phyloP scores from a whole-genome alignment of 2,888 invertebrate genomes.

The Lycaena phlaeas region DNA sequence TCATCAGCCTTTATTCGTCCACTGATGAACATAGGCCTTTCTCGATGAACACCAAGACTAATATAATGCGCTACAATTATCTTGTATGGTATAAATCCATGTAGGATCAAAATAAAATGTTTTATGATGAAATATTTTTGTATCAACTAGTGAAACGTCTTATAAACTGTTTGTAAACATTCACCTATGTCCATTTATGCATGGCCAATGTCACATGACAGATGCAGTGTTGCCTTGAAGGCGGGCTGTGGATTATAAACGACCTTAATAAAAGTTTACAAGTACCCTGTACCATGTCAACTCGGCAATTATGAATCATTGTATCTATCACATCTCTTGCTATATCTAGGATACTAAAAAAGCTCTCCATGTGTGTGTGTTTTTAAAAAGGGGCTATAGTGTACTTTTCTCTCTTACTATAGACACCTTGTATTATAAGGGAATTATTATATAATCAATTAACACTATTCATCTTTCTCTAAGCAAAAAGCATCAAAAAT shows the following conservation, averaged over 20 bases:
- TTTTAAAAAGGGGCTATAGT: not conserved
- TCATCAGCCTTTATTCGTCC: too few relatives aligned
- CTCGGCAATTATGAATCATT: not conserved
- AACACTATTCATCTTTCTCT: too few relatives aligned
- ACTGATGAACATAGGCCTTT: too few relatives aligned
- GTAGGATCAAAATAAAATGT: too few relatives aligned
- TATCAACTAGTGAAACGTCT: not conserved
- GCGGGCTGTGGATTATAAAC: not conserved
- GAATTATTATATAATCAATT: too few relatives aligned
- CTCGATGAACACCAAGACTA: too few relatives aligned
- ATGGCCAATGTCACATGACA: conserved; percentile 17
- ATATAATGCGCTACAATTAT: too few relatives aligned
- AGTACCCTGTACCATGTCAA: not conserved
- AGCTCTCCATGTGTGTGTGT: not conserved
- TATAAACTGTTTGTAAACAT: conserved; percentile 13
- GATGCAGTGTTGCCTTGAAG: conserved; percentile 21
- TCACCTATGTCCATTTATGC: conserved; percentile 30
- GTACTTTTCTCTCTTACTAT: too few relatives aligned
- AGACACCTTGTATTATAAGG: too few relatives aligned
- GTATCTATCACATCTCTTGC: not conserved
- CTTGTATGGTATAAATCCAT: too few relatives aligned
- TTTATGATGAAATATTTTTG: not conserved
- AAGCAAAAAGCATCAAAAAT: too few relatives aligned
- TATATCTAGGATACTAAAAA: not conserved
- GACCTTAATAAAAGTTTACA: not conserved